These are phyloP conservation scores for Rhagologus leucostigma DNA, from an alignment of 2,113 vertebrate species.

Conservation along the genomic window DNA sequence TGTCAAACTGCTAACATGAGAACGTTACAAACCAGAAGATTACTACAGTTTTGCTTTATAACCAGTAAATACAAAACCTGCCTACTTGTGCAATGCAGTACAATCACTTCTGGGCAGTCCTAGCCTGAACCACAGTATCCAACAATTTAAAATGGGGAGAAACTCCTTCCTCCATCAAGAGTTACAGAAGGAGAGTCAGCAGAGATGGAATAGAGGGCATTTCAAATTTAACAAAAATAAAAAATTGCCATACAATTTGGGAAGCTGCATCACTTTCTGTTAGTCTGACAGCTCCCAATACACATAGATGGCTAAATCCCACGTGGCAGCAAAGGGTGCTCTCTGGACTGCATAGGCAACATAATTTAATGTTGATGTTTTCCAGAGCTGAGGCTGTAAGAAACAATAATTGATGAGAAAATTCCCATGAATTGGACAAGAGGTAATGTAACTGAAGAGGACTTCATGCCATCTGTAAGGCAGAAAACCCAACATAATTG, in stretches of 20 bases:
- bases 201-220: background rate
- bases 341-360: background rate
- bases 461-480: background rate
- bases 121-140: background rate
- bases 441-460: too few relatives aligned
- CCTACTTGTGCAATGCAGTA: background rate
- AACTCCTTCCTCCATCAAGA: background rate
- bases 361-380: background rate
- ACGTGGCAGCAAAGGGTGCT: background rate
- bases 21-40: background rate
- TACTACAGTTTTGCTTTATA: background rate
- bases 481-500: background rate
- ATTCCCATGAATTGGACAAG: background rate
- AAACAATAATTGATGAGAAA: background rate
- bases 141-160: background rate
- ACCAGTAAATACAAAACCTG: background rate
- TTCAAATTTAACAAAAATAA: background rate
- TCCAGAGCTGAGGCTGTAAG: background rate
- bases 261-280: background rate
- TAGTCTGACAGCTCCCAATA: background rate
- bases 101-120: background rate
- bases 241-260: background rate
- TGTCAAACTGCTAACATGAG: background rate
- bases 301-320: background rate
- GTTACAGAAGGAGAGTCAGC: fast-evolving